phyloP scores from a whole-genome alignment of 2,888 invertebrate genomes.

The Brenthis daphne region DNA sequence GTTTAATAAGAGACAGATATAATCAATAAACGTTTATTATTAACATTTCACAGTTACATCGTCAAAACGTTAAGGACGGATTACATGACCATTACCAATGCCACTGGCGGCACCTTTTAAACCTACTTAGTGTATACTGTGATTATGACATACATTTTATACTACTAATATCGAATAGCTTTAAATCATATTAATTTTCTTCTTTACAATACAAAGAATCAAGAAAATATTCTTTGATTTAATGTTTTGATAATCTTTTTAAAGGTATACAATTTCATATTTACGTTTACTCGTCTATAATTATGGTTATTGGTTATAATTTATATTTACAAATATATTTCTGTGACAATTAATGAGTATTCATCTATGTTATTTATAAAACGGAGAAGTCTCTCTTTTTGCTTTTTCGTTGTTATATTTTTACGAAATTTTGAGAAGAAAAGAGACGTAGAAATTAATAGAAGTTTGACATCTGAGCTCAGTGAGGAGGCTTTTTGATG shows the following conservation, averaged over 20 bases:
- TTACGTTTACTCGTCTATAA: conserved; percentile 35
- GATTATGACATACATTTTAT: conserved; percentile 8
- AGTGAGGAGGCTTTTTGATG: background rate
- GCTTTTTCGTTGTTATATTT: background rate
- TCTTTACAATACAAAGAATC: background rate
- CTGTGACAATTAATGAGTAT: conserved; percentile 58
- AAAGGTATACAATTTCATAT: conserved; percentile 24
- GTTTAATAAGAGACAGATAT: conserved; percentile 7
- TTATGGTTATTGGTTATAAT: conserved; percentile 46
- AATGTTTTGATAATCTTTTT: conserved; percentile 2
- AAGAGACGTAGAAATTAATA: background rate
- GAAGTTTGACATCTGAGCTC: background rate
- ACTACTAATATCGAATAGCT: background rate
- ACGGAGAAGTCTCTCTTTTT: background rate
- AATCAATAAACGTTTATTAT: conserved; percentile 48
- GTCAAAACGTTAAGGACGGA: conserved; percentile 44
- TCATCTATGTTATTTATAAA: conserved; percentile 39
- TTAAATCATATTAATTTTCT: background rate
- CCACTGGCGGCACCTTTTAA: conserved; percentile 22
- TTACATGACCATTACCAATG: conserved; percentile 24
- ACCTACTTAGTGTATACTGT: conserved; percentile 23
- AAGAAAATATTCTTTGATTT: conserved; percentile 1
- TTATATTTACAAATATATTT: conserved; percentile 66
- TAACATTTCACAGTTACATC: conserved; percentile 49
- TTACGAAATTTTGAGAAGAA: background rate